Evolutionary conservation across 2,113 vertebrate species (phyloP).

Genomic region (Crotalus horridus): DNA sequence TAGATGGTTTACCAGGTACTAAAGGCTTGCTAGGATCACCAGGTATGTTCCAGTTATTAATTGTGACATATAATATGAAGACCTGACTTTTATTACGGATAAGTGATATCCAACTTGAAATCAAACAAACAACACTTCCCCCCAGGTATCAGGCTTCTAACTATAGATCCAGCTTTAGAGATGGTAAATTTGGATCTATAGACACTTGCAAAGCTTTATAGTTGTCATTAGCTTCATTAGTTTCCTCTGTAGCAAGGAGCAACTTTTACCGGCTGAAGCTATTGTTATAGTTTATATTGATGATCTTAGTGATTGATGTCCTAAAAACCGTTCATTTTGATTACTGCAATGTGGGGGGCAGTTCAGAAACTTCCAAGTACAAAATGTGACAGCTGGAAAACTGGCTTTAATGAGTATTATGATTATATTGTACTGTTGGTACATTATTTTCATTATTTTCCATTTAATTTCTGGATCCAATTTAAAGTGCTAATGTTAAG

Average conservation of each 20-base stretch:
- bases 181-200: background rate
- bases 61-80: background rate
- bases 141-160: background rate
- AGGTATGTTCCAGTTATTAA: constrained; percentile 69
- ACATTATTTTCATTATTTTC: background rate
- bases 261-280: background rate
- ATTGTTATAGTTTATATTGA: background rate
- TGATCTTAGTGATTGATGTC: background rate
- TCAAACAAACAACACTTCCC: background rate
- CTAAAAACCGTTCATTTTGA: background rate
- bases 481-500: background rate
- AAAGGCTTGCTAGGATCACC: constrained; percentile 81
- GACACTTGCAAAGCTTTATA: background rate
- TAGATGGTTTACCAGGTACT: constrained; percentile 77
- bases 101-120: background rate
- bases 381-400: background rate
- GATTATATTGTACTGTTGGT: background rate
- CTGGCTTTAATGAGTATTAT: background rate
- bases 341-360: background rate
- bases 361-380: background rate
- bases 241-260: background rate
- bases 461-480: background rate
- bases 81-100: background rate
- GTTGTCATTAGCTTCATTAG: background rate
- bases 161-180: background rate